Evolutionary conservation across 1,140 invertebrate genomes (phyloP), one percentile per base, ranked within the genome.

Genomic region (Rhyacophila brunnea): DNA sequence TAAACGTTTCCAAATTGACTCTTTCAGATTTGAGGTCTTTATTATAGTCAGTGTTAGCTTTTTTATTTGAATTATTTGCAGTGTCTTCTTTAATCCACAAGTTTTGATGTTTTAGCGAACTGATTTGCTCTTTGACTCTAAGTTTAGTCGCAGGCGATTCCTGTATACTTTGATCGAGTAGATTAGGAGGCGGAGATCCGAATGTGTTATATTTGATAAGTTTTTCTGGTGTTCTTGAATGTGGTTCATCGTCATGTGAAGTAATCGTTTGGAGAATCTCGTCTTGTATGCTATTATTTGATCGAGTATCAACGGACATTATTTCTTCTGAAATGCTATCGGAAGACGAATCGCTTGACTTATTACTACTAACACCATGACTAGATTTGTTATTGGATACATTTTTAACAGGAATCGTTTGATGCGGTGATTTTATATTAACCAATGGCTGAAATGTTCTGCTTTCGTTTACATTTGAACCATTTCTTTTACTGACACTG

Each of bases 241-340:
- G 23, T 5, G 3, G 23, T 9, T 28, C 23, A 28, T 28, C 49
- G 9, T 40, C 2, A 35, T 40, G 0, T 13, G 38, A 4, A 40
- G 3, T 15, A n/a, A 40, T 13, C 4, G 11, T n/a, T 5, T 15
- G 38, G 4, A 13, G 38, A 5, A 13, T 40, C 11, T 15, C 38
- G 11, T 40, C 15, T n/a, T 13, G 15, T 40, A 40, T 35, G 19
- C 23, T 13, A 32, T 40, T 51, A 20, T n/a, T 35, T 28, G 7
- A 32, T 42, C 15, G 15, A 19, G 43, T 40, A n/a, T 60, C 34
- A 7, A 48, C 51, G 18, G 34, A 47, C 4, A 60, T 32, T 13
- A 65, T 65, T 36, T 65, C 62, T 50, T 65, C 62, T 0, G 50
- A 49, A 15, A 65, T 54, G 28, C 62, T 65, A 11, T 60, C 53